Percentiles rank a stretch among this genome's conserved stretches.
Evolutionary conservation across 2,797 vertebrate species (phyloP).

Genomic region (Ctenopoma kingsleyae): DNA sequence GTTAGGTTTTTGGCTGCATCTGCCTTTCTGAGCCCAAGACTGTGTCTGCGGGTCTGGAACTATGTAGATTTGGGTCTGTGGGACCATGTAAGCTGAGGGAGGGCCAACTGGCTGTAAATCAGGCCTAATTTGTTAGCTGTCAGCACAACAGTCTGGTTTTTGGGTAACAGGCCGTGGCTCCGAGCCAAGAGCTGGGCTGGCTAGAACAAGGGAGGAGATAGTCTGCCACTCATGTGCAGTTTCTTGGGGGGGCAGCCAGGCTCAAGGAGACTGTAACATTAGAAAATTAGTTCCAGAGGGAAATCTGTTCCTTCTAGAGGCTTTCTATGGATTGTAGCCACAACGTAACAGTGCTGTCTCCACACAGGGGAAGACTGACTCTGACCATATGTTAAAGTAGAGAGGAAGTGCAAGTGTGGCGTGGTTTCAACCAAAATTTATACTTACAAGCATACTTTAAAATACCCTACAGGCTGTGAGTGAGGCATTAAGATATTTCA

Average conservation of each 20-base stretch:
- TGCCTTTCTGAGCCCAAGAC: conserved; percentile 66
- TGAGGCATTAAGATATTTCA: conserved; percentile 44
- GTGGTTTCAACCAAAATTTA: conserved; percentile 63
- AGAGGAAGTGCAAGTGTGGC: conserved; percentile 73
- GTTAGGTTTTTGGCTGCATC: conserved; percentile 70
- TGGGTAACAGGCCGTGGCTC: conserved; percentile 74
- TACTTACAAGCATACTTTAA: conserved; percentile 53
- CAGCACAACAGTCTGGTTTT: conserved; percentile 85
- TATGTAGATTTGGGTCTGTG: conserved; percentile 82
- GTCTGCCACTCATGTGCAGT: conserved; percentile 81
- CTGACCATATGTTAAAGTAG: conserved; percentile 70
- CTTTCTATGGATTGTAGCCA: conserved; percentile 68
- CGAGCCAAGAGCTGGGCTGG: conserved; percentile 77
- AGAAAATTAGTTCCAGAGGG: conserved; percentile 89
- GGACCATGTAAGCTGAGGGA: conserved; percentile 75
- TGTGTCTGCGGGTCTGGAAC: conserved; percentile 80
- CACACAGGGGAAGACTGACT: conserved; percentile 54
- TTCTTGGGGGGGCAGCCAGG: conserved; percentile 77
- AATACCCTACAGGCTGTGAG: conserved; percentile 58
- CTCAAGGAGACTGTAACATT: conserved; percentile 77
- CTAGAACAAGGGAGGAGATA: conserved; percentile 77
- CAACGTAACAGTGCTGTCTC: conserved; percentile 66
- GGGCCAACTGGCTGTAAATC: conserved; percentile 86
- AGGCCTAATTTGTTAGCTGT: conserved; percentile 88
- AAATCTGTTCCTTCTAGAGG: conserved; percentile 73